phyloP scores from a whole-genome alignment of 1,140 invertebrate species.

The Leguminivora glycinivorella region DNA sequence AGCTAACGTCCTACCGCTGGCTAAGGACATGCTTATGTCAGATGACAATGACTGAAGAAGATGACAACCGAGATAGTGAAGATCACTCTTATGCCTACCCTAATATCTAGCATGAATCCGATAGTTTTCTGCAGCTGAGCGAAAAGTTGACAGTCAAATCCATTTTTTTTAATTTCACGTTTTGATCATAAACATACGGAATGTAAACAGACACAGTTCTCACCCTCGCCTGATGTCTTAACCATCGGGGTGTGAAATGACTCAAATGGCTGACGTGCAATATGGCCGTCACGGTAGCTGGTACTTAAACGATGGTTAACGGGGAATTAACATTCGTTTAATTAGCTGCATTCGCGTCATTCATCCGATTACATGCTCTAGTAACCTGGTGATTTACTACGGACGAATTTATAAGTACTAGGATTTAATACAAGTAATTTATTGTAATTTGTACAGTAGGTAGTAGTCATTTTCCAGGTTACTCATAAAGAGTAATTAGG shows the following conservation, averaged over 20 bases:
- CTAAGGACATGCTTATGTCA: too few relatives aligned
- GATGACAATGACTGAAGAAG: too few relatives aligned
- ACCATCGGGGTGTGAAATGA: constrained; percentile 47
- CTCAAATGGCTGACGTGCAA: constrained; percentile 51
- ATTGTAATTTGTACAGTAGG: too few relatives aligned
- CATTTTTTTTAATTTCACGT: neutral
- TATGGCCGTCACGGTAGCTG: constrained; percentile 54
- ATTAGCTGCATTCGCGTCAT: constrained; percentile 35
- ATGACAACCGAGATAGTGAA: too few relatives aligned
- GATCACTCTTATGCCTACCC: too few relatives aligned
- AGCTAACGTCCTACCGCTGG: too few relatives aligned
- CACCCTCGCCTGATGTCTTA: constrained; percentile 37
- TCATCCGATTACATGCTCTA: constrained; percentile 42
- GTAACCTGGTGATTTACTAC: constrained; percentile 11
- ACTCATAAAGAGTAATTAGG: too few relatives aligned
- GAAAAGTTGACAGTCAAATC: too few relatives aligned
- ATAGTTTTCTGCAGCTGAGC: too few relatives aligned
- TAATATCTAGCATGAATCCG: too few relatives aligned
- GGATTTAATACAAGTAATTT: too few relatives aligned
- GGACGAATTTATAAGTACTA: neutral
- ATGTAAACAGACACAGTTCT: constrained; percentile 37
- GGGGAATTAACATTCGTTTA: constrained; percentile 41
- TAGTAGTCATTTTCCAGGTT: too few relatives aligned
- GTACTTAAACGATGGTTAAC: constrained; percentile 50
- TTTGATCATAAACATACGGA: neutral